A percentile compares a stretch with the other conserved stretches of the same genome.
These are phyloP conservation scores for Damaliscus lunatus DNA, from an alignment of 2,113 vertebrate species.

Conservation along the genomic window DNA sequence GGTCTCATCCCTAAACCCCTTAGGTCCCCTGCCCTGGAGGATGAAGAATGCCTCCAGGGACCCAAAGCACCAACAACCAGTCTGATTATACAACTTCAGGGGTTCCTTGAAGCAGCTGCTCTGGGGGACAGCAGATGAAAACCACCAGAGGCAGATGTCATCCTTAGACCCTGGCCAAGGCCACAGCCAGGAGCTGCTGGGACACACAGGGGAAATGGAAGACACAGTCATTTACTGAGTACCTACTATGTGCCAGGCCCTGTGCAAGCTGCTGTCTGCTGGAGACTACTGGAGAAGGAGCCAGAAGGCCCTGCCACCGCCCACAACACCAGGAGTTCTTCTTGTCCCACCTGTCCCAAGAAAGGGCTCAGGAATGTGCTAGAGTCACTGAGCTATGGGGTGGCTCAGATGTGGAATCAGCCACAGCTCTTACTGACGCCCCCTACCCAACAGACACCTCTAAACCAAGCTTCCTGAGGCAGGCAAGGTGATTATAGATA, in stretches of 20 bases:
- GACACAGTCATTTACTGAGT: neutral
- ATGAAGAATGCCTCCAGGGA: neutral
- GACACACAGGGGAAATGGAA: neutral
- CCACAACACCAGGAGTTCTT: neutral
- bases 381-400: neutral
- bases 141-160: neutral
- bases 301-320: neutral
- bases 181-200: neutral
- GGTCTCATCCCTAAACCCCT: neutral
- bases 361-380: neutral
- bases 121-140: neutral
- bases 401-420: neutral
- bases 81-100: neutral
- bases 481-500: neutral
- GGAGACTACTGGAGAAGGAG: neutral
- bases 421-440: neutral
- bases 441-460: neutral
- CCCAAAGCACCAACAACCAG: neutral
- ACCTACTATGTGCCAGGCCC: neutral
- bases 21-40: neutral
- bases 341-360: neutral
- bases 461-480: neutral
- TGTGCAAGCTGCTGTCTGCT: neutral
- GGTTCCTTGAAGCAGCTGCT: neutral
- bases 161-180: neutral